Percentiles rank a stretch among this genome's conserved stretches.
phyloP scores from a whole-genome alignment of 2,797 vertebrate species.

The Alauda arvensis region DNA sequence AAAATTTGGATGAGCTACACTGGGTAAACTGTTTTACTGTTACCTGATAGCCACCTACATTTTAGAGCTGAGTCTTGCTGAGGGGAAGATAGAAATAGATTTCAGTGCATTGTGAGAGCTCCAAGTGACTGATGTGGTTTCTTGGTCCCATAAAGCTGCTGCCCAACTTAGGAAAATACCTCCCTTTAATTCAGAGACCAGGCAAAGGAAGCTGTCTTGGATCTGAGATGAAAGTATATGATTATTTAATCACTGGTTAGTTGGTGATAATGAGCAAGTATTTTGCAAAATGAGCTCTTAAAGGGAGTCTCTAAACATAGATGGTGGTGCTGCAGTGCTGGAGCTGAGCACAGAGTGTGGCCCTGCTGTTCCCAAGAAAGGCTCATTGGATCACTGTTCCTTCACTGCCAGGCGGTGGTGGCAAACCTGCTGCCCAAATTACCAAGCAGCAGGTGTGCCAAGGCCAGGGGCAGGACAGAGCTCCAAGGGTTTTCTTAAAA shows the following conservation, averaged over 20 bases:
- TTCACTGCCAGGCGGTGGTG: not conserved
- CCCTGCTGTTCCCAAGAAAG: not conserved
- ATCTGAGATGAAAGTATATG: not conserved
- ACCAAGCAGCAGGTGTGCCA: not conserved
- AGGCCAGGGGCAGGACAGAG: not conserved
- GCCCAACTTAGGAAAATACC: not conserved
- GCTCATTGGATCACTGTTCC: rapidly evolving
- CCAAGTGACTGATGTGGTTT: not conserved
- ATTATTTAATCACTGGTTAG: constrained; percentile 29
- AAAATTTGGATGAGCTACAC: not conserved
- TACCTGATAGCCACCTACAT: not conserved
- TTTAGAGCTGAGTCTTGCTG: not conserved
- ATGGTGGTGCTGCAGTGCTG: not conserved
- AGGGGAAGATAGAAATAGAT: not conserved
- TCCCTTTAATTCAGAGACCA: not conserved
- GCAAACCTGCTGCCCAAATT: not conserved
- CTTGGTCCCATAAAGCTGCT: not conserved
- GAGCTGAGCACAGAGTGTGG: not conserved
- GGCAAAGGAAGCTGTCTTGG: not conserved
- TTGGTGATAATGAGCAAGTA: constrained; percentile 6
- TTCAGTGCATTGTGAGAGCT: not conserved
- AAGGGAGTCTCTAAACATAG: not conserved
- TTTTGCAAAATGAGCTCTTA: constrained; percentile 18
- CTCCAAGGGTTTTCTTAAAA: not conserved
- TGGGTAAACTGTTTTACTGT: not conserved